Evolutionary conservation across 2,888 invertebrate genomes (phyloP).

Genomic region (Electrophaes corylata): DNA sequence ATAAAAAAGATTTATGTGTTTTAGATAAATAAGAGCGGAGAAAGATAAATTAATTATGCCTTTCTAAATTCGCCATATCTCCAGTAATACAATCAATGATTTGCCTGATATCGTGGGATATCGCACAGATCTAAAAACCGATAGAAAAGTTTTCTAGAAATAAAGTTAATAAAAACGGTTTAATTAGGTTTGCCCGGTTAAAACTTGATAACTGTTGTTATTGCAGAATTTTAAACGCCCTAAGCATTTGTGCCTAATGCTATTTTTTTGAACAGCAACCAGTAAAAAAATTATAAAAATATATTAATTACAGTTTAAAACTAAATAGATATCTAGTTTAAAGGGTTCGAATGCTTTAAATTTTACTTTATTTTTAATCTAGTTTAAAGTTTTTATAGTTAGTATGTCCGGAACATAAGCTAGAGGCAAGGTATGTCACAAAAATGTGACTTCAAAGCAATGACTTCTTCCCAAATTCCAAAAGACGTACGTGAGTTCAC

Average conservation of each 20-base stretch:
- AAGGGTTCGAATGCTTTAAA: not conserved
- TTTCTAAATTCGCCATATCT: constrained; percentile 55
- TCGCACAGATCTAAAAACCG: constrained; percentile 35
- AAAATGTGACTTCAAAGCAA: not conserved
- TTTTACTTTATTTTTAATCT: not conserved
- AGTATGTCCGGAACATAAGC: no score
- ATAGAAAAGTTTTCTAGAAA: constrained; percentile 34
- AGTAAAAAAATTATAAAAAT: no score
- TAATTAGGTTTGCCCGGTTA: no score
- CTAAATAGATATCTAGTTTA: no score
- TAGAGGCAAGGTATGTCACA: not conserved
- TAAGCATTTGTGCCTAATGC: no score
- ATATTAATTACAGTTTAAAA: no score
- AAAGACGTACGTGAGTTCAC: not conserved
- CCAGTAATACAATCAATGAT: constrained; percentile 54
- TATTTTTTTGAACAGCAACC: no score
- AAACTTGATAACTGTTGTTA: no score
- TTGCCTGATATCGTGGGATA: constrained; percentile 49
- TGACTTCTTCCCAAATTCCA: not conserved
- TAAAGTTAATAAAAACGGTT: not conserved
- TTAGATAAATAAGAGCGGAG: constrained; percentile 24
- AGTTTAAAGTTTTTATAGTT: not conserved
- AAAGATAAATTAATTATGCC: constrained; percentile 35
- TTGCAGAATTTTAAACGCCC: no score
- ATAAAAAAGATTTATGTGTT: constrained; percentile 21